Base-by-base conservation (phyloP, 2,797 vertebrate genomes). In the Melanogrammus aeglefinus region DNA sequence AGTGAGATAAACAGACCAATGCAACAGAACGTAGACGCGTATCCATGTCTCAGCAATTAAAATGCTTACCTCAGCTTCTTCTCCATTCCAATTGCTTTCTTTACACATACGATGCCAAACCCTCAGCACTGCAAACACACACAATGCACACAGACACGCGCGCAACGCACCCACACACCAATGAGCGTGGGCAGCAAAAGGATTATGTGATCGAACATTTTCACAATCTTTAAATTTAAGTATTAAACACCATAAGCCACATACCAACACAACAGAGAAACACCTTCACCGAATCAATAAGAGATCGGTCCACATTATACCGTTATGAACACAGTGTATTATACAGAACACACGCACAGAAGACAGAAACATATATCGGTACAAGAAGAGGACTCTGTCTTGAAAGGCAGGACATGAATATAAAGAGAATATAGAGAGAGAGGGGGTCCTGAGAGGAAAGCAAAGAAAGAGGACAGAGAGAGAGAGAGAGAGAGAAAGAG, bases 21-120 rank as follows among this genome's bases (percentile, higher is more conserved):
- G 57, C 14, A 24, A 12, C n/a, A 63, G 21, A 6, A n/a, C 63
- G n/a, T n/a, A n/a, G 21, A 63, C 10, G n/a, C n/a, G n/a, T n/a
- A n/a, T n/a, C n/a, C n/a, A n/a, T n/a, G n/a, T n/a, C n/a, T n/a
- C n/a, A n/a, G n/a, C n/a, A n/a, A n/a, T n/a, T n/a, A n/a, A n/a
- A n/a, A 21, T 75, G 36, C 92, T 95, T 94, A 99, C 97, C 96
- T 96, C 82, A 98, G 93, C 84, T 98, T 98, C 89, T 96, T 97
- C 92, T 97, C 96, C 83, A 96, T 95, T 44, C 96, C 94, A 85
- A 95, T 95, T 0, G 96, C 94, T 92, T n/a, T 99, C 96, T 89
- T 99, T 99, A 93, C 97, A 99, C 93, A 96, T 94, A 51, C 96
- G 97, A 85, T 99, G 97, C 97, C 97, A 99, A 78, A 99, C 96